phyloP scores from a whole-genome alignment of 2,113 vertebrate genomes.

The Gopherus flavomarginatus region DNA sequence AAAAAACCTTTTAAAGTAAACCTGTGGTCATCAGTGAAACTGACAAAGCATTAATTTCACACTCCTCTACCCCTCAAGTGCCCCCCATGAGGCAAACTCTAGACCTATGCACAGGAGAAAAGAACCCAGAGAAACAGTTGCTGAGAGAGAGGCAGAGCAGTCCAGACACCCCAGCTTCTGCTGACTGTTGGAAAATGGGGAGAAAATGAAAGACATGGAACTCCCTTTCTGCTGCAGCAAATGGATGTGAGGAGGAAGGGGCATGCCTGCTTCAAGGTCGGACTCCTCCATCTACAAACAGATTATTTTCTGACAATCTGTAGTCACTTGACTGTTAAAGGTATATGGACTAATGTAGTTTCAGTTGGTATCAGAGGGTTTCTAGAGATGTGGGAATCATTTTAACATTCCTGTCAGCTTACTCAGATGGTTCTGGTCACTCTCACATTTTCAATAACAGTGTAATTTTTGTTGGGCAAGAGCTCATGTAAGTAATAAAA shows the following conservation, averaged over 20 bases:
- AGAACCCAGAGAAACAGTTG: background rate
- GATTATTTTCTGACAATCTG: background rate
- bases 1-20: background rate
- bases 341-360: background rate
- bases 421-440: background rate
- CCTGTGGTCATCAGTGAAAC: background rate
- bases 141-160: background rate
- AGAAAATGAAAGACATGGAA: background rate
- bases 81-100: background rate
- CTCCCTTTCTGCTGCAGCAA: background rate
- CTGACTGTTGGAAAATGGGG: background rate
- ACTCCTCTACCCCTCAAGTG: too few relatives aligned
- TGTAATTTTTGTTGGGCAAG: background rate
- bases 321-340: background rate
- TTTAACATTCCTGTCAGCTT: background rate
- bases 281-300: background rate
- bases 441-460: background rate
- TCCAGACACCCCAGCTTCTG: fast-evolving
- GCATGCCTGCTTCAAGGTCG: background rate
- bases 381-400: background rate
- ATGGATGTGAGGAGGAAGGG: background rate
- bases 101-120: background rate
- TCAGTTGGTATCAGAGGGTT: background rate
- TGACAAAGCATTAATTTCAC: fast-evolving
- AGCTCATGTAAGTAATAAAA: background rate